Evolutionary conservation across 2,888 invertebrate genomes (phyloP), one percentile per base, ranked within the genome.

Genomic region (Drosophila peninsularis): DNA sequence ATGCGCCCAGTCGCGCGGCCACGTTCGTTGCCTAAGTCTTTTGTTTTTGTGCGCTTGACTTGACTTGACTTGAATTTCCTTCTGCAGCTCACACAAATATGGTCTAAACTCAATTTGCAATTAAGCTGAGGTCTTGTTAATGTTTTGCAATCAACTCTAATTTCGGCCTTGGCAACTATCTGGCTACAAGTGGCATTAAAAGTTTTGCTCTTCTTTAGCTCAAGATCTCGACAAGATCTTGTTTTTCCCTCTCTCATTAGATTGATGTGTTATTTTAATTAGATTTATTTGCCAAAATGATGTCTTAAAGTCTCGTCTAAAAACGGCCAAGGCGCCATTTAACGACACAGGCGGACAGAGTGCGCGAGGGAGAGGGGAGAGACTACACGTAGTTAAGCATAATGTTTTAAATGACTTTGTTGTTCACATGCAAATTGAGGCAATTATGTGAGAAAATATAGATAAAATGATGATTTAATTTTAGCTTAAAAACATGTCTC

Each of bases 401-500:
- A 75, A 63, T 67, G 67, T 47, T 67, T 71, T 62, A 75, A 72
- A 69, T 72, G 69, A 61, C 61, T 74, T 70, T 64, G 65, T 70
- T 61, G 64, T 71, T 83, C 73, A 52, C 83, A 82, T 82, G 84
- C 81, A 85, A 86, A 85, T 85, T 85, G 73, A 79, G 78, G 82
- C 75, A 85, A 86, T 85, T 86, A 86, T 80, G 81, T 76, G 73
- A 64, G 73, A 78, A 84, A 79, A 70, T 73, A 67, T 62, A 75
- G 70, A 71, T 71, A 72, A 69, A 62, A 86, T 84, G 80, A 86
- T 86, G 82, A 86, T 82, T 84, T 86, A 84, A 85, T 85, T 84
- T 82, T 62, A 61, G 56, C 60, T 54, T 66, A 71, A 66, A 65
- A 68, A 19, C 32, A 32, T 19, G 14, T 49, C 6, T 37, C 1